Evolutionary conservation across 2,888 invertebrate species (phyloP), one percentile per base, ranked within the genome.

Genomic region (Dromius quadrimaculatus): DNA sequence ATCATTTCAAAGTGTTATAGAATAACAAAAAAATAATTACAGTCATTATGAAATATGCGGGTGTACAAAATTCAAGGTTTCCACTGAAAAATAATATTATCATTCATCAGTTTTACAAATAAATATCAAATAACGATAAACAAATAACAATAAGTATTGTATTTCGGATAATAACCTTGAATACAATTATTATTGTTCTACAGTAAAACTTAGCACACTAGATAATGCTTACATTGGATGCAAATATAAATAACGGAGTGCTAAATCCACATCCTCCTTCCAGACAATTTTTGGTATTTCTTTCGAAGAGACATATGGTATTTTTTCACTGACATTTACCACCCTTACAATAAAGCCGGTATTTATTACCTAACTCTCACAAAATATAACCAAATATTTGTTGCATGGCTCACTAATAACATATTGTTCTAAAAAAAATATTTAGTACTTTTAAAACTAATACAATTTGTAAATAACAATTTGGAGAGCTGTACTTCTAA

Each of bases 181-280:
- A 54, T n/a, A n/a, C n/a, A n/a, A n/a, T 15, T 41, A 22, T 11
- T 22, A 47, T 47, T 45, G 17, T 45, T 45, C 20, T 45, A 45
- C 17, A 47, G 11, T 3, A 22, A 0, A 23, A 22, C n/a, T 47
- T 1, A n/a, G 23, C 6, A 11, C 20, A 11, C n/a, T 9, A 23
- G 17, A 23, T 3, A 54, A 11, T 6, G 28, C 50, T 15, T 54
- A 54, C 50, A 9, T 9, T 54, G 15, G 28, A 54, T 4, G 28
- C 2, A 54, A 23, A 54, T 41, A 54, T 28, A 28, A 9, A 54
- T 32, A 15, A 23, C 15, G 28, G 15, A 54, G n/a, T 23, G 62
- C 62, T 62, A 62, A 62, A 62, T 23, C 9, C 43, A 38, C 62
- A 62, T 43, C 23, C 23, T 62, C 23, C 43, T 62, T 28, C 22